Evolutionary conservation across 2,888 invertebrate species (phyloP).

Genomic region (Dryocosmus kuriphilus): DNA sequence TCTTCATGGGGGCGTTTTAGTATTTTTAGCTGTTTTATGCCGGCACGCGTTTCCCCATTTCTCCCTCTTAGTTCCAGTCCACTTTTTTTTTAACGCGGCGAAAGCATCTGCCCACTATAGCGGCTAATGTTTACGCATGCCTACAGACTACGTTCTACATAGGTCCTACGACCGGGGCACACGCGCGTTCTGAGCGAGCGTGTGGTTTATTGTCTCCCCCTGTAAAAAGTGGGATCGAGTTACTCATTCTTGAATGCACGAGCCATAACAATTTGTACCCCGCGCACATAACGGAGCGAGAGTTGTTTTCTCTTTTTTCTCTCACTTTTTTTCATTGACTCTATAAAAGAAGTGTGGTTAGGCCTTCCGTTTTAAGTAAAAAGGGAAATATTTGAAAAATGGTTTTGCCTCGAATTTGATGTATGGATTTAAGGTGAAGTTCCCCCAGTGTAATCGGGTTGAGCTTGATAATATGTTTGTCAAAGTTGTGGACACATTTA

Average conservation of each 20-base stretch:
- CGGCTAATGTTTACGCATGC: constrained; percentile 10
- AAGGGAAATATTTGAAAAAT: constrained; percentile 24
- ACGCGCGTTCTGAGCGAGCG: constrained; percentile 22
- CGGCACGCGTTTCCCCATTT: constrained; percentile 63
- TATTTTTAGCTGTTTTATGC: constrained; percentile 71
- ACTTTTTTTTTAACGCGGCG: constrained; percentile 58
- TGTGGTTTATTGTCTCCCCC: constrained; percentile 64
- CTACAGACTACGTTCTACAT: not conserved
- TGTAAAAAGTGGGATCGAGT: constrained; percentile 63
- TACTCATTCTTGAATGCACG: constrained; percentile 58
- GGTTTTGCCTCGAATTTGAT: constrained; percentile 19
- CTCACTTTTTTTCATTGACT: not conserved
- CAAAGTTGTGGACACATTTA: not conserved
- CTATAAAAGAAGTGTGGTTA: constrained; percentile 11
- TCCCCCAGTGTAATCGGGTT: not conserved
- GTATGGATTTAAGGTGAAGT: constrained; percentile 6
- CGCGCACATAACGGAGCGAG: constrained; percentile 24
- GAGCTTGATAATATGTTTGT: not conserved
- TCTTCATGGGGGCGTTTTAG: constrained; percentile 70
- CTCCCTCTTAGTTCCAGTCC: constrained; percentile 47
- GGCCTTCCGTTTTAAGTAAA: constrained; percentile 25
- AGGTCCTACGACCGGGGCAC: not conserved
- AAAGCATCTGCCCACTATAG: constrained; percentile 63
- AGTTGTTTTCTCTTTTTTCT: constrained; percentile 39
- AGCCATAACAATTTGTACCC: constrained; percentile 40